Conservation (phyloP, 2,888 invertebrate species). For the Nephrotoma flavescens region DNA sequence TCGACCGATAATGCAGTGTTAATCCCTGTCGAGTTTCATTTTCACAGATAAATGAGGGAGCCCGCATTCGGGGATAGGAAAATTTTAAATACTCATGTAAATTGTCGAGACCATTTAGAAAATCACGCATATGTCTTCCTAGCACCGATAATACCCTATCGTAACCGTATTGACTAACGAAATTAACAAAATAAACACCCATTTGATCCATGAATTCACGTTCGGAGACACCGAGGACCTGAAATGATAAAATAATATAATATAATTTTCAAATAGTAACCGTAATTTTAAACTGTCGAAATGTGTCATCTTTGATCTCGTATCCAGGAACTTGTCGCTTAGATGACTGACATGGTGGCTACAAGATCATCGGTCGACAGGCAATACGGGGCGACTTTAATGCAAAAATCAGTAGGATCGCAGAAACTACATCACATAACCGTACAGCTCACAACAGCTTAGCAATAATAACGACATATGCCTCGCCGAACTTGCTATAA, state of each 20-base stretch:
- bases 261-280: background rate
- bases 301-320: too few relatives aligned
- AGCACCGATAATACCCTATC: slow-evolving; percentile 79
- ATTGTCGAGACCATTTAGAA: slow-evolving; percentile 90
- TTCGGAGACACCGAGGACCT: slow-evolving; percentile 78
- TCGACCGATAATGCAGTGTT: slow-evolving; percentile 85
- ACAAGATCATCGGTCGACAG: too few relatives aligned
- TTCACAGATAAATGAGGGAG: slow-evolving; percentile 94
- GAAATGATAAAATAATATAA: slow-evolving; percentile 19
- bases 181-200: slow-evolving; percentile 87
- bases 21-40: slow-evolving; percentile 86
- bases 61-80: slow-evolving; percentile 76
- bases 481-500: too few relatives aligned
- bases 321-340: too few relatives aligned
- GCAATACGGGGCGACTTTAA: too few relatives aligned
- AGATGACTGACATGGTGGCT: too few relatives aligned
- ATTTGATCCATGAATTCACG: slow-evolving; percentile 86
- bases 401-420: too few relatives aligned
- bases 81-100: slow-evolving; percentile 94
- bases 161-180: slow-evolving; percentile 90
- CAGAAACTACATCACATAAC: too few relatives aligned
- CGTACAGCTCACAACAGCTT: too few relatives aligned
- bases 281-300: too few relatives aligned
- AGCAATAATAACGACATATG: too few relatives aligned
- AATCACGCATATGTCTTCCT: slow-evolving; percentile 89